Conservation (phyloP, 2,888 invertebrate species). For the Muscina levida region DNA sequence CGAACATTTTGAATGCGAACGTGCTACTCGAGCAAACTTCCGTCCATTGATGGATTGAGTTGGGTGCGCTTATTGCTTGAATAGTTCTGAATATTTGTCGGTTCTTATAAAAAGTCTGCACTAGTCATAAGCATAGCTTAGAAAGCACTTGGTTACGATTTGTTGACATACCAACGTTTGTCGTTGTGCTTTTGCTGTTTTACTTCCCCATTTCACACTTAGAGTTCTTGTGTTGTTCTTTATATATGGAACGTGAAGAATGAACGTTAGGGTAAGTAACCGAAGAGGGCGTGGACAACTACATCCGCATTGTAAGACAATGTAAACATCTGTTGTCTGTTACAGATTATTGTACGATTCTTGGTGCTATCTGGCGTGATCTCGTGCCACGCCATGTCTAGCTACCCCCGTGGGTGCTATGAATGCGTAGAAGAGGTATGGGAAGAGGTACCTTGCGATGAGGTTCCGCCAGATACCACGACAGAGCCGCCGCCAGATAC, state of each 20-base stretch:
- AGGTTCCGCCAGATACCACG: conserved; percentile 65
- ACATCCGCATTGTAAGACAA: neutral
- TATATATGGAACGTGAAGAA: conserved; percentile 61
- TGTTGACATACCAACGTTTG: conserved; percentile 30
- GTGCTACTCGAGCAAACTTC: conserved; percentile 54
- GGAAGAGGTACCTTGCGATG: conserved; percentile 75
- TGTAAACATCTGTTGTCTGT: conserved; percentile 26
- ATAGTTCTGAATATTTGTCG: neutral
- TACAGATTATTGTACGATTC: conserved; percentile 24
- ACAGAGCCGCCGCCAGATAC: conserved; percentile 42
- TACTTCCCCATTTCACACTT: neutral
- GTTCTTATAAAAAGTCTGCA: conserved; percentile 54
- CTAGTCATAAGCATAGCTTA: conserved; percentile 39
- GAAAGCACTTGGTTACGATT: conserved; percentile 32
- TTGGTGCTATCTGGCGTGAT: conserved; percentile 51
- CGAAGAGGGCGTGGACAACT: neutral
- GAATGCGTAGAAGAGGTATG: conserved; percentile 76
- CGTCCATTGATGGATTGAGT: conserved; percentile 19
- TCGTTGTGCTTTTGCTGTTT: neutral
- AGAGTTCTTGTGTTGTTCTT: conserved; percentile 4
- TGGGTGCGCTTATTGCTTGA: conserved; percentile 29
- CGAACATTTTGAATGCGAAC: conserved; percentile 35
- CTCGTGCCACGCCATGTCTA: conserved; percentile 31
- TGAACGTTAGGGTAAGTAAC: conserved; percentile 63
- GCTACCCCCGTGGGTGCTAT: conserved; percentile 70